A percentile compares a stretch with the other conserved stretches of the same genome.
These are phyloP conservation scores for Cistogaster globosa DNA, from an alignment of 2,888 invertebrate genomes.

Conservation along the genomic window DNA sequence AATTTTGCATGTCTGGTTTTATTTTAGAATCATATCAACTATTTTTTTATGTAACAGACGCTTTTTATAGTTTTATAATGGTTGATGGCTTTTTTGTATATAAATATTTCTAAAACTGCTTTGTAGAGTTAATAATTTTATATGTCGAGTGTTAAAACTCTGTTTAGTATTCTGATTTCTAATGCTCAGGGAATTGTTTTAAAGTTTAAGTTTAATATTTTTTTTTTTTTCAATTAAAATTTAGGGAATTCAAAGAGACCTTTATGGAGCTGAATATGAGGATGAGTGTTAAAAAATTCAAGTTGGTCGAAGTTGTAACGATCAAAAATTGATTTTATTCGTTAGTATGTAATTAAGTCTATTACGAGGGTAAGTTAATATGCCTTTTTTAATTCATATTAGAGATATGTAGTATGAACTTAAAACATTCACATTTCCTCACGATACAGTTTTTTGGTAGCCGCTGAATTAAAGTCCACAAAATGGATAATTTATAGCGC, in stretches of 20 bases:
- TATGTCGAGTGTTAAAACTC: not conserved
- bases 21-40: no score
- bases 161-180: not conserved
- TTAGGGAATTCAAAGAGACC: slow-evolving; percentile 69
- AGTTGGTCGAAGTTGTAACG: slow-evolving; percentile 1
- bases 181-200: not conserved
- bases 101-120: not conserved
- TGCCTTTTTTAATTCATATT: no score
- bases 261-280: slow-evolving; percentile 58
- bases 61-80: not conserved
- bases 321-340: slow-evolving; percentile 7
- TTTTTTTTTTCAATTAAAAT: slow-evolving; percentile 56
- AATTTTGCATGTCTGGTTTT: no score
- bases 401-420: no score
- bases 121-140: not conserved
- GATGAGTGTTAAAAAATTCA: slow-evolving; percentile 56
- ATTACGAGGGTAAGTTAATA: not conserved
- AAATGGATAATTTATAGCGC: no score
- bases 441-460: no score
- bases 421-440: no score
- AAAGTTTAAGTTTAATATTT: slow-evolving; percentile 36
- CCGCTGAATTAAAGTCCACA: no score
- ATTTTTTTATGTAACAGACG: not conserved
- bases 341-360: not conserved
- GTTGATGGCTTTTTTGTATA: not conserved